Percentiles rank a stretch among this genome's conserved stretches.
phyloP scores from a whole-genome alignment of 1,140 invertebrate species.

The Drosophila oshimai region DNA sequence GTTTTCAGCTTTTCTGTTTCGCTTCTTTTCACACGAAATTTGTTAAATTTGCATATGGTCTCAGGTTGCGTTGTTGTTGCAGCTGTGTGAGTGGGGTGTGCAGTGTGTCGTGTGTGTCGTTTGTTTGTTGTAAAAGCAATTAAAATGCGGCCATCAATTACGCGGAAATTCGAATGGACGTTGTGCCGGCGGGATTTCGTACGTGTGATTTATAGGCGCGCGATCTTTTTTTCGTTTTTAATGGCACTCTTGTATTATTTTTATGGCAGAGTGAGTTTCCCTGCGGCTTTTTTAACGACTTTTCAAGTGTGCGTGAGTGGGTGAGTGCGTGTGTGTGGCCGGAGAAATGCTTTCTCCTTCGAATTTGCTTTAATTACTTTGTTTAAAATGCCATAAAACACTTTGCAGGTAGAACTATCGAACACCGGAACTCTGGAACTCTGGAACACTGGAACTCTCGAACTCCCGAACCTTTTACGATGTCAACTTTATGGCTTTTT shows the following conservation, averaged over 20 bases:
- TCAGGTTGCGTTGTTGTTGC: conserved; percentile 45
- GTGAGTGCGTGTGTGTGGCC: neutral
- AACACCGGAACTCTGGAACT: conserved; percentile 14
- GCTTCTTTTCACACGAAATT: conserved; percentile 69
- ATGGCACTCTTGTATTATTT: conserved; percentile 57
- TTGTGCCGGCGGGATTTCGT: conserved; percentile 26
- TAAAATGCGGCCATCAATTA: conserved; percentile 74
- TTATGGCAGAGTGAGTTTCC: conserved; percentile 31
- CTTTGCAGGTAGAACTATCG: conserved; percentile 42
- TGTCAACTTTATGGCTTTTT: conserved; percentile 75
- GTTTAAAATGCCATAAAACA: conserved; percentile 75
- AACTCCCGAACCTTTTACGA: conserved; percentile 49
- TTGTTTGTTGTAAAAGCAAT: conserved; percentile 80
- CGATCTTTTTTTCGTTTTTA: conserved; percentile 60
- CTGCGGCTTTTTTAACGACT: conserved; percentile 40
- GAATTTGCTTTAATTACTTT: conserved; percentile 69
- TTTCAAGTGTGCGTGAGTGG: conserved; percentile 30
- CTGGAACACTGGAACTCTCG: neutral
- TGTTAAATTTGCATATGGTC: conserved; percentile 72
- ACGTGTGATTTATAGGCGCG: conserved; percentile 74
- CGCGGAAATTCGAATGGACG: conserved; percentile 58
- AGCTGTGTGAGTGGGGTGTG: conserved; percentile 11
- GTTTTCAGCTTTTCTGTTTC: conserved; percentile 30
- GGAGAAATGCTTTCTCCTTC: conserved; percentile 52
- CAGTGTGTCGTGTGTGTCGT: conserved; percentile 21